Conservation (phyloP, 2,113 vertebrate genomes). For the Atrichornis clamosus region DNA sequence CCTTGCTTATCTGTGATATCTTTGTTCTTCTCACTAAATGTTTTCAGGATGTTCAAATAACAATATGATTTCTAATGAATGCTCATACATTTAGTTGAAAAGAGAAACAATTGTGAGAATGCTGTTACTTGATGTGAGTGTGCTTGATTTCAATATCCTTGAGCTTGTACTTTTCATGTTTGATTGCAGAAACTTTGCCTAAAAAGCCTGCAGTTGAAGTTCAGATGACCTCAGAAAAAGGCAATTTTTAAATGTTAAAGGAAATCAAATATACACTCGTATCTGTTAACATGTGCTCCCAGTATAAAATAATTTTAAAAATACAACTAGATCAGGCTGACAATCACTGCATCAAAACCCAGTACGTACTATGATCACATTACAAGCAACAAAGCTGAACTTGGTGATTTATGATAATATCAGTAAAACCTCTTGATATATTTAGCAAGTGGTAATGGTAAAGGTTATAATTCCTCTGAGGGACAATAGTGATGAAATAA, state of each 20-base stretch:
- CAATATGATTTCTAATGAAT: neutral
- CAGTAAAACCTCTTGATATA: constrained; percentile 53
- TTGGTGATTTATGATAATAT: constrained; percentile 52
- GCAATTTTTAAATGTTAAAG: neutral
- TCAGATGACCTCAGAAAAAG: neutral
- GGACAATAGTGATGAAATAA: constrained; percentile 60
- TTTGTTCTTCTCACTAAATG: neutral
- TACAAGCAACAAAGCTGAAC: constrained; percentile 5
- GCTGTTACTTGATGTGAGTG: neutral
- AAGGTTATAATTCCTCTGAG: constrained; percentile 65
- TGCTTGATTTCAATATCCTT: neutral
- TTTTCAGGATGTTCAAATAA: neutral
- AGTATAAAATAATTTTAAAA: neutral
- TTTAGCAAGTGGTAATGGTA: constrained; percentile 52
- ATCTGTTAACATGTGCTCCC: neutral
- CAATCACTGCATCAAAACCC: neutral
- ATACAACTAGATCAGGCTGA: neutral
- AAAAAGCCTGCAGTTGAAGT: neutral
- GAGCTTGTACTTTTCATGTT: neutral
- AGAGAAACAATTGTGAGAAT: neutral
- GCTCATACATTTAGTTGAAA: neutral
- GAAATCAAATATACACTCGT: neutral
- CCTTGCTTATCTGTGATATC: neutral
- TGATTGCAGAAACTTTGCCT: neutral
- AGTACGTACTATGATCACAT: neutral